Conservation (phyloP, 37 sponge, comb jelly and placozoan species). For the Cladorhizidae sp. region DNA sequence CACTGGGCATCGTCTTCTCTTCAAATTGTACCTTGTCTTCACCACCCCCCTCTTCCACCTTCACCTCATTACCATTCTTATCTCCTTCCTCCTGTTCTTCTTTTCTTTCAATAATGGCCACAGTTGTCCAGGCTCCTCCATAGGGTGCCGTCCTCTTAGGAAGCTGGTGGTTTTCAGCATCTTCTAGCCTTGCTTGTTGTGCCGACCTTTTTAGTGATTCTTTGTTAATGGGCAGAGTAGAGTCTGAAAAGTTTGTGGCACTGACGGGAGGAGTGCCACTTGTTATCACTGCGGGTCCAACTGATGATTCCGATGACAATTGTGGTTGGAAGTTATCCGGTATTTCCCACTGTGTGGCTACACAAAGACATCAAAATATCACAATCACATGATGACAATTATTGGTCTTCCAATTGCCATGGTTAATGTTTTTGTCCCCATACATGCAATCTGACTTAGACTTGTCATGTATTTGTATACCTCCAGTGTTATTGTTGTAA, state of each 20-base stretch:
- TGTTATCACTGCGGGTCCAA: neutral
- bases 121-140: slow-evolving; percentile 72
- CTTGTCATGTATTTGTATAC: slow-evolving; percentile 27
- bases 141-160: slow-evolving; percentile 38
- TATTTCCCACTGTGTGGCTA: slow-evolving; percentile 66
- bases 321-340: slow-evolving; percentile 26
- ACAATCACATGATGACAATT: neutral
- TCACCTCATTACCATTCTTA: slow-evolving; percentile 2
- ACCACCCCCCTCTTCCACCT: slow-evolving; percentile 11
- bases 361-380: neutral
- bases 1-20: slow-evolving; percentile 52
- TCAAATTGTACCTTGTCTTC: slow-evolving; percentile 42
- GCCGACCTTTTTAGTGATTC: slow-evolving; percentile 17
- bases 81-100: slow-evolving; percentile 10
- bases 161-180: neutral
- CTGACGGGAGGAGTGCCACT: neutral
- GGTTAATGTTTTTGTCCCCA: too few relatives aligned
- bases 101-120: slow-evolving; percentile 34
- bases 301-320: neutral
- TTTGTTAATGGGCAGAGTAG: neutral
- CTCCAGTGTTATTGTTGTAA: slow-evolving; percentile 78
- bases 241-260: neutral
- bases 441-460: neutral
- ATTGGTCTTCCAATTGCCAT: too few relatives aligned
- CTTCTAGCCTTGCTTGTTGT: neutral